phyloP scores from a whole-genome alignment of 2,797 vertebrate genomes.

The Cryptoprocta ferox region DNA sequence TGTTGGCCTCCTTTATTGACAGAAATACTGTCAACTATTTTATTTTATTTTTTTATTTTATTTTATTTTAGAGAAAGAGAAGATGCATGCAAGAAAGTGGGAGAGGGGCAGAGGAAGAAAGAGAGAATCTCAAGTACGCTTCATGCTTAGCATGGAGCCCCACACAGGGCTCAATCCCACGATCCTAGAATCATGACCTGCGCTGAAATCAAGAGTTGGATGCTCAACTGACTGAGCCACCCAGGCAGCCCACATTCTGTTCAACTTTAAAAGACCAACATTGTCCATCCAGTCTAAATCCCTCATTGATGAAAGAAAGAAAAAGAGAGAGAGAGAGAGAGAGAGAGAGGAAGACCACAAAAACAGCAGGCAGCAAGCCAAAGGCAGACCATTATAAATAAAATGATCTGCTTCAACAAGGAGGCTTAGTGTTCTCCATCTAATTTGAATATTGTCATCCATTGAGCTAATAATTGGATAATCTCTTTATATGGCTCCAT shows the following conservation, averaged over 20 bases:
- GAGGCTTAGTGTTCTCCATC: background rate
- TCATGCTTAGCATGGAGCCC: no score
- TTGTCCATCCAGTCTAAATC: background rate
- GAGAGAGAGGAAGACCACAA: background rate
- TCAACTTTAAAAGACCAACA: conserved; percentile 47
- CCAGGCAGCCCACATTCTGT: no score
- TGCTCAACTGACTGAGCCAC: no score
- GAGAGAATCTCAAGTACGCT: no score
- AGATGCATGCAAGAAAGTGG: no score
- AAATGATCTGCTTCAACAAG: conserved; percentile 31
- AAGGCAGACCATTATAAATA: background rate
- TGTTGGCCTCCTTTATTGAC: conserved; percentile 25
- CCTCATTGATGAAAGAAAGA: background rate
- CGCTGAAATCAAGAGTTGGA: no score
- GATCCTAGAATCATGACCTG: no score
- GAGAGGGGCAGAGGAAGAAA: no score
- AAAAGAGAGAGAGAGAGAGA: background rate
- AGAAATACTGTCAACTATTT: conserved; percentile 1
- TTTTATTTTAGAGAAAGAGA: no score
- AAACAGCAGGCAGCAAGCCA: background rate
- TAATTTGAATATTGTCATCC: background rate
- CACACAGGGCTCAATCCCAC: no score
- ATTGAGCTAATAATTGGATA: background rate
- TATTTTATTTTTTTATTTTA: no score
- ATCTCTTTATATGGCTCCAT: background rate